Evolutionary conservation across 2,113 vertebrate species (phyloP), one percentile per base, ranked within the genome.

Genomic region (Bos javanicus): DNA sequence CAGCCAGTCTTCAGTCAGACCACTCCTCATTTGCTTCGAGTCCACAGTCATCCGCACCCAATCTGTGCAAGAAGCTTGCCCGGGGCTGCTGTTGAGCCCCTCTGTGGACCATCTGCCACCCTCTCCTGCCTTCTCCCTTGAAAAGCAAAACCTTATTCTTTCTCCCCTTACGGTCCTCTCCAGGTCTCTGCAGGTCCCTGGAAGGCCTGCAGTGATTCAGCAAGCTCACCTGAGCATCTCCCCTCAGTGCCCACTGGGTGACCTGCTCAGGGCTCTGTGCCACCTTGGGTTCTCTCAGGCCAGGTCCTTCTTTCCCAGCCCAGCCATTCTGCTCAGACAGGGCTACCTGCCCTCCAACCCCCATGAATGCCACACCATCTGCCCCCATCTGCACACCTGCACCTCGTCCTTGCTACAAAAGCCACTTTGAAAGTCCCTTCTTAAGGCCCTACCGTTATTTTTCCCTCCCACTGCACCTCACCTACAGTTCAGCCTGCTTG

Each of bases 141-240:
- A 64, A 33, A 81, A 71, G 84, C 19, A 52, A 48, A 84, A 43
- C 43, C 19, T 33, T 33, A 36, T 54, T 26, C 78, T 26, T 36
- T 21, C 21, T 87, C 39, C 3, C 13, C 52, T 15, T 25, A 7
- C 1, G 16, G 59, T 12, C 21, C 16, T 36, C 19, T 76, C 50
- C 17, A 16, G 56, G 2, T 67, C 26, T 7, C 5, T 11, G 0
- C 33, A 33, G 60, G 9, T n/a, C 33, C 39, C 4, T 56, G 56
- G 59, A 59, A 50, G 15, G 52, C 21, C 0, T 25, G 0, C 2
- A 0, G 59, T 5, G 33, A 33, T 6, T 56, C 26, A 36, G 92
- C 46, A 46, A 19, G 57, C 30, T 48, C 17, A 33, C 13, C 46
- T 21, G 50, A 13, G 48, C 1, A 1, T 13, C 86, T 67, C 50